Percentiles rank a stretch among this genome's conserved stretches.
These are phyloP conservation scores for Drosophila neoperkinsi DNA, from an alignment of 2,888 invertebrate species.

Conservation along the genomic window DNA sequence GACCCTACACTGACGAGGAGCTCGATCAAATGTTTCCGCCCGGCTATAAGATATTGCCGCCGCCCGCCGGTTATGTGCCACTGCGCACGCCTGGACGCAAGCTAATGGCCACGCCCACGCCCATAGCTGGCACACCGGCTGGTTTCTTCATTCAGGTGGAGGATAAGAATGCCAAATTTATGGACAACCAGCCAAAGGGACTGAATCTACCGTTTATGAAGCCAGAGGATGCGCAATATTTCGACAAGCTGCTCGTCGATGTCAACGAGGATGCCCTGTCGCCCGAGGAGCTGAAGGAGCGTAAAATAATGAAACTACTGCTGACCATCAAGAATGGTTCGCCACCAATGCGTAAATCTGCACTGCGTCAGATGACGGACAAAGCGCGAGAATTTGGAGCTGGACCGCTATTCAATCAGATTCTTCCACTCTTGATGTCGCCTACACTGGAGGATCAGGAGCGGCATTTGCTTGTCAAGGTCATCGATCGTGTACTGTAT, in stretches of 20 bases:
- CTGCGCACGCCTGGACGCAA: conserved; percentile 99
- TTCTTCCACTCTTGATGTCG: conserved; percentile 99
- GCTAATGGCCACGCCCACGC: conserved; percentile 99
- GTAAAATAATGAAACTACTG: conserved; percentile 99
- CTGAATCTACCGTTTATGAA: conserved; percentile 99
- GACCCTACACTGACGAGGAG: conserved; percentile 98
- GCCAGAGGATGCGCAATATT: conserved; percentile 99
- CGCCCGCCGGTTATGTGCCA: conserved; percentile 98
- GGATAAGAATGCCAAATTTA: conserved; percentile 93
- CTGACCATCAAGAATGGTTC: conserved; percentile 99
- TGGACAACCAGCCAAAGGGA: conserved; percentile 98
- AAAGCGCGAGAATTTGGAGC: conserved; percentile 99
- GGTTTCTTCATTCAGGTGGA: conserved; percentile 98
- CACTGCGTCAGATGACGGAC: conserved; percentile 98
- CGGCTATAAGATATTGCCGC: conserved; percentile 98
- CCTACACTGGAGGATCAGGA: conserved; percentile 99
- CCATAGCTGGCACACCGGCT: conserved; percentile 95
- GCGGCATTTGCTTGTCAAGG: conserved; percentile 98
- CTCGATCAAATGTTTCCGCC: conserved; percentile 98
- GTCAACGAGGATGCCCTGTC: conserved; percentile 98
- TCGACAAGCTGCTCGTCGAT: conserved; percentile 98
- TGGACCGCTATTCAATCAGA: conserved; percentile 99
- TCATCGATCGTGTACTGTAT: conserved; percentile 98
- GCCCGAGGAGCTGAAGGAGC: conserved; percentile 98
- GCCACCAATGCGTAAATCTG: conserved; percentile 99